A percentile compares a stretch with the other conserved stretches of the same genome.
Evolutionary conservation across 2,888 invertebrate genomes (phyloP).

Genomic region (Noctua fimbriata): DNA sequence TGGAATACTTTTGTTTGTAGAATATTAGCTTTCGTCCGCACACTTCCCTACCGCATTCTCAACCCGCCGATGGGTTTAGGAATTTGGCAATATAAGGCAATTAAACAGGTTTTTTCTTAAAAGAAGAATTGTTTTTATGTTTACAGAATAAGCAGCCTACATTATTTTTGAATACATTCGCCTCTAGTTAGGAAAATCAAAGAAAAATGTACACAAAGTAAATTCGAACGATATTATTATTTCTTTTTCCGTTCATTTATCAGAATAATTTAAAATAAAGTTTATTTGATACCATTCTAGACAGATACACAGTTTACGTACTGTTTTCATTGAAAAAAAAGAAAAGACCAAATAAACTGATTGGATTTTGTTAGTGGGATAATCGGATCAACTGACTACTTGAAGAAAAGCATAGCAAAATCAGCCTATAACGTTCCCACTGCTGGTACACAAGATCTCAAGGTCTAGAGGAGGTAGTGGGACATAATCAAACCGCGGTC

Average conservation of each 20-base stretch:
- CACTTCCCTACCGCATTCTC: constrained; percentile 56
- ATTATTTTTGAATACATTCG: neutral
- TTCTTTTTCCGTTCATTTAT: neutral
- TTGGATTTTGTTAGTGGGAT: neutral
- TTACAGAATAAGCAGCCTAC: neutral
- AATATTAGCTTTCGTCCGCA: constrained; percentile 50
- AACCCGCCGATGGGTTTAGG: constrained; percentile 33
- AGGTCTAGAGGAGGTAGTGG: neutral
- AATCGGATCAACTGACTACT: neutral
- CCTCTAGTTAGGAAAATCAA: neutral
- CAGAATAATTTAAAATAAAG: neutral
- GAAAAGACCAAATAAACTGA: neutral
- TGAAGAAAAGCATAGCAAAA: neutral
- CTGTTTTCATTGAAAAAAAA: too few relatives aligned
- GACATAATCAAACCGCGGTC: neutral
- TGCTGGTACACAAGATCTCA: neutral
- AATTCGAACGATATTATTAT: neutral
- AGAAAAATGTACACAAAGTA: neutral
- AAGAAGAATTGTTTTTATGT: neutral
- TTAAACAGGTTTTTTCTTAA: constrained; percentile 34
- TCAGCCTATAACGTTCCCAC: neutral
- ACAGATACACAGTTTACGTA: neutral
- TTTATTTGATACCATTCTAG: neutral
- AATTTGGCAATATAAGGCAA: constrained; percentile 56
- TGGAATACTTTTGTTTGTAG: constrained; percentile 57